Evolutionary conservation across 2,113 vertebrate genomes (phyloP), one percentile per base, ranked within the genome.

Genomic region (Ciconia boyciana): DNA sequence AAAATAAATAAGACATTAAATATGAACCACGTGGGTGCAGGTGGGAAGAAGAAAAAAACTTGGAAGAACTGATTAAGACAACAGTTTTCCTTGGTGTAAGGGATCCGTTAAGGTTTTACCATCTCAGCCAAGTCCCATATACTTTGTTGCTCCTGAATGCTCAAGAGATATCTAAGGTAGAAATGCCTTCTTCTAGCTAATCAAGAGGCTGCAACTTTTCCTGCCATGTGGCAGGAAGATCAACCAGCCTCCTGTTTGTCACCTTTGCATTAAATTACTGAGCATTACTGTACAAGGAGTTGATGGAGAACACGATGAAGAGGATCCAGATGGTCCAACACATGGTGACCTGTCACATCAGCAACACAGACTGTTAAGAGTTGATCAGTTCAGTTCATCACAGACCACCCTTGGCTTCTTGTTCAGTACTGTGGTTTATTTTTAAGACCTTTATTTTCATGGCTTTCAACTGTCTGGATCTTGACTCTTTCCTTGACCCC

Each of bases 341-440:
- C 94, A 96, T 96, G 96, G 96, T 92, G 70, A 92, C 91, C 87
- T 94, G 91, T 94, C 95, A 91, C 70, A 94, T 77, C 87, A 93
- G 78, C 87, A 94, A 57, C 70, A 88, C 62, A 95, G 91, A 96
- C 39, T 94, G 90, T 91, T 95, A 89, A 46, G 48, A 94, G 70
- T 25, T 91, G 74, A 89, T 95, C 94, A 79, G 51, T 83, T 89
- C 41, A 43, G 72, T 90, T 80, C 68, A 87, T 65, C 82, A 90
- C 68, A 87, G 78, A 83, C 36, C 68, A 94, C 62, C 57, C 49
- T 89, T 87, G 65, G 48, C 62, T 91, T 61, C 62, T 92, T 87
- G 49, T 80, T 89, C 70, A 60, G 26, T 71, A 82, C 15, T 49
- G 29, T 55, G n/a, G 52, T 92, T 93, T 93, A 57, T 82, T 93